A percentile compares a stretch with the other conserved stretches of the same genome.
These are phyloP conservation scores for Oceanites oceanicus DNA, from an alignment of 2,113 vertebrate species.

Conservation along the genomic window DNA sequence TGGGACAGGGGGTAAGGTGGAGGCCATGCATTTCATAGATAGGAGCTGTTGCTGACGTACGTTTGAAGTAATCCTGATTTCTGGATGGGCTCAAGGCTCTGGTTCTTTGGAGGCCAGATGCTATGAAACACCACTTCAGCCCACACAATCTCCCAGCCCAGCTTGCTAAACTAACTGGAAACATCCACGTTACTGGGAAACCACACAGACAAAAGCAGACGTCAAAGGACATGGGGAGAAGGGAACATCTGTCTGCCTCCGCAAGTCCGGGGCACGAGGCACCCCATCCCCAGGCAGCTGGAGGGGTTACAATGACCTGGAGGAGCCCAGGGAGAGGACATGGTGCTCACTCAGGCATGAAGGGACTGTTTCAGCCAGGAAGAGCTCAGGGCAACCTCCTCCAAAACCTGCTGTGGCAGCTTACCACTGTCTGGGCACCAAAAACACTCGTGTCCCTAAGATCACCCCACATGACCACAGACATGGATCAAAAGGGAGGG, in stretches of 20 bases:
- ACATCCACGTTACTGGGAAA: not conserved
- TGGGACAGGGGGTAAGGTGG: not conserved
- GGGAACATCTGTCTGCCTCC: not conserved
- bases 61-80: not conserved
- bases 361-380: not conserved
- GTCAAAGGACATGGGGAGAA: not conserved
- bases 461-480: not conserved
- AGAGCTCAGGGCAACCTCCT: not conserved
- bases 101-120: slow-evolving; percentile 1
- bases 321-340: not conserved
- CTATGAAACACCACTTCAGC: not conserved
- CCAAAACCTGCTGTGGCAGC: not conserved
- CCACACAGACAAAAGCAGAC: not conserved
- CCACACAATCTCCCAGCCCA: not conserved
- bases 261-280: not conserved
- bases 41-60: not conserved
- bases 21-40: not conserved
- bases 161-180: not conserved
- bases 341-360: not conserved
- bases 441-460: not conserved
- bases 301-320: not conserved
- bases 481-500: not conserved
- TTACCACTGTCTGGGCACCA: not conserved
- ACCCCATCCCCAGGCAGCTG: not conserved
- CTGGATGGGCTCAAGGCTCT: not conserved